Evolutionary conservation across 1,140 invertebrate species (phyloP).

Genomic region (Pantala flavescens): DNA sequence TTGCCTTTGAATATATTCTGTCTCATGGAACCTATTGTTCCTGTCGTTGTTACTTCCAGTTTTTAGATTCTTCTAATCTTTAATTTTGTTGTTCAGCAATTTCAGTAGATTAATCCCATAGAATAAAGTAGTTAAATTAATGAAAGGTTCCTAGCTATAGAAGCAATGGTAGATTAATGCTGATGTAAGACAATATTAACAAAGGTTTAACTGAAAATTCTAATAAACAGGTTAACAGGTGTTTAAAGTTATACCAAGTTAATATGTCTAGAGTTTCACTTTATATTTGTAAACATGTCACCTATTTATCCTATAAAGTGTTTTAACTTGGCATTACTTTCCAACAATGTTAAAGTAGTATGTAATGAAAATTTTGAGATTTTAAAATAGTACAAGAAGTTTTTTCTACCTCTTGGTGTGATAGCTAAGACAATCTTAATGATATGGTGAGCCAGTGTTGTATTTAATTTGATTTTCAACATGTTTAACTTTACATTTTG

Average conservation of each 20-base stretch:
- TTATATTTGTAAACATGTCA: background rate
- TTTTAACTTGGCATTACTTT: background rate
- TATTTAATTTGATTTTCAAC: background rate
- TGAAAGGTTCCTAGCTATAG: background rate
- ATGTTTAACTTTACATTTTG: background rate
- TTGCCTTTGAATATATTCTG: background rate
- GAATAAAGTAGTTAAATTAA: background rate
- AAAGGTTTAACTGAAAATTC: background rate
- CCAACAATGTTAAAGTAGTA: background rate
- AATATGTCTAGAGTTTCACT: background rate
- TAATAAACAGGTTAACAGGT: background rate
- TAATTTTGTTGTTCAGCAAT: background rate
- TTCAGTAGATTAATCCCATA: background rate
- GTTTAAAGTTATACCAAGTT: background rate
- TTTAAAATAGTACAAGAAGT: background rate
- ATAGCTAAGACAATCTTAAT: background rate
- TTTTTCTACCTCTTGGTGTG: constrained; percentile 9
- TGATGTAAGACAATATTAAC: background rate
- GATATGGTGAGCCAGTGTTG: constrained; percentile 4
- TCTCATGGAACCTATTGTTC: background rate
- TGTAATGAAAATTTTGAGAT: background rate
- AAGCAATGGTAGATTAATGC: background rate
- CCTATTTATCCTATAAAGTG: background rate
- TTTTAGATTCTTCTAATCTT: background rate
- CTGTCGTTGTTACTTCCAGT: background rate